phyloP scores from a whole-genome alignment of 2,888 invertebrate species.

The Drosophila flavopinicola region DNA sequence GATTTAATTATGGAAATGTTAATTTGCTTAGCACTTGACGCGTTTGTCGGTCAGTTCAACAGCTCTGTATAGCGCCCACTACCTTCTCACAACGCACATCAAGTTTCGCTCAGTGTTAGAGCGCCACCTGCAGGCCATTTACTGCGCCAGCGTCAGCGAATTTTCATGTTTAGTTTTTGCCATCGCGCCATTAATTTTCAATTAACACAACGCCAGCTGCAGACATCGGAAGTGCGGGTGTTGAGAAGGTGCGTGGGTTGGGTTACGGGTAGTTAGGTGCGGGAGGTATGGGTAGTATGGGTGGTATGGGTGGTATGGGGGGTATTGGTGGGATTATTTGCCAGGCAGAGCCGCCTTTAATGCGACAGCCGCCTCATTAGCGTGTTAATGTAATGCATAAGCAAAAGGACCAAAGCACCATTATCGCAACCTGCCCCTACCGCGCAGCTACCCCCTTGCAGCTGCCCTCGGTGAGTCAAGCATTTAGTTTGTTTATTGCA shows the following conservation, averaged over 20 bases:
- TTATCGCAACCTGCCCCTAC: constrained; percentile 26
- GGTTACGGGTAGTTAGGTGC: too few relatives aligned
- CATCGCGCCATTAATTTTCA: constrained; percentile 77
- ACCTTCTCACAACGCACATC: not conserved
- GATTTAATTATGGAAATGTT: constrained; percentile 76
- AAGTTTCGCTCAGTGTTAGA: too few relatives aligned
- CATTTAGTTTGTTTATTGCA: constrained; percentile 58
- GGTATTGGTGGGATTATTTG: not conserved
- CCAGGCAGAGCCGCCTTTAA: constrained; percentile 29
- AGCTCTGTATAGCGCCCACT: not conserved
- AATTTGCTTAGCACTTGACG: constrained; percentile 74
- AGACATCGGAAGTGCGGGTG: constrained; percentile 37
- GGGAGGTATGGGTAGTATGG: not conserved
- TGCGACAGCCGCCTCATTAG: constrained; percentile 54
- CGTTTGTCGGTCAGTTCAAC: constrained; percentile 33
- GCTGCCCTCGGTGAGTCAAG: not conserved
- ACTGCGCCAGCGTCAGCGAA: constrained; percentile 62
- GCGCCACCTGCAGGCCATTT: constrained; percentile 66
- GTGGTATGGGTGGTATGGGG: not conserved
- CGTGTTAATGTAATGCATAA: constrained; percentile 64
- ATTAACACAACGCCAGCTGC: constrained; percentile 74
- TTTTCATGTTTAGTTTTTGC: constrained; percentile 76
- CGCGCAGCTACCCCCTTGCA: not conserved
- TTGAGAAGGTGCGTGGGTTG: not conserved
- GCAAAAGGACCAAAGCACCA: constrained; percentile 51